These are phyloP conservation scores for Acrossocheilus fasciatus DNA, from an alignment of 2,797 vertebrate species.

Conservation along the genomic window DNA sequence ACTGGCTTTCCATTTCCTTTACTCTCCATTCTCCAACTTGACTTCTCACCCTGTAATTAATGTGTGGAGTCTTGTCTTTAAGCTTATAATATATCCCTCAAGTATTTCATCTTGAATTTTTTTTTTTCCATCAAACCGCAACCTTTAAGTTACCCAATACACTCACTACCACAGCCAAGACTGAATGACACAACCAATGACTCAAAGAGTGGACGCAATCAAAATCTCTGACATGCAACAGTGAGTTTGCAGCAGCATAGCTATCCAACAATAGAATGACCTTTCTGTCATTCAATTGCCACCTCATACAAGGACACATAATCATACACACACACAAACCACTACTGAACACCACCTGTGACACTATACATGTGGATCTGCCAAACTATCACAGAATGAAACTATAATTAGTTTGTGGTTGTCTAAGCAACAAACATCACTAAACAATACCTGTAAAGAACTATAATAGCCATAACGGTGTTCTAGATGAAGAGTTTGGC, in stretches of 20 bases:
- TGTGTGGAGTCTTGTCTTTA: neutral
- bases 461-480: neutral
- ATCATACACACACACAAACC: neutral
- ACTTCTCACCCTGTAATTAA: neutral
- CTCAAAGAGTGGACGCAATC: neutral
- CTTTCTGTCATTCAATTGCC: constrained; percentile 31
- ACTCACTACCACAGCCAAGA: neutral
- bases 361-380: neutral
- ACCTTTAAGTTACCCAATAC: neutral
- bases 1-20: neutral
- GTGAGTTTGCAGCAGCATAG: constrained; percentile 9
- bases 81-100: neutral
- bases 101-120: neutral
- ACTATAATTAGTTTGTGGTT: constrained; percentile 12
- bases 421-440: neutral
- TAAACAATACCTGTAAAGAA: constrained; percentile 19
- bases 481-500: neutral
- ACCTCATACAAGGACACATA: neutral
- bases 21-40: neutral
- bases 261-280: constrained; percentile 57
- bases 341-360: neutral
- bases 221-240: constrained; percentile 7
- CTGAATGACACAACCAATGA: neutral
- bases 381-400: neutral
- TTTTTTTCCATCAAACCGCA: neutral